Evolutionary conservation across 2,797 vertebrate species (phyloP).

Genomic region (Sternarchorhynchus goeldii): DNA sequence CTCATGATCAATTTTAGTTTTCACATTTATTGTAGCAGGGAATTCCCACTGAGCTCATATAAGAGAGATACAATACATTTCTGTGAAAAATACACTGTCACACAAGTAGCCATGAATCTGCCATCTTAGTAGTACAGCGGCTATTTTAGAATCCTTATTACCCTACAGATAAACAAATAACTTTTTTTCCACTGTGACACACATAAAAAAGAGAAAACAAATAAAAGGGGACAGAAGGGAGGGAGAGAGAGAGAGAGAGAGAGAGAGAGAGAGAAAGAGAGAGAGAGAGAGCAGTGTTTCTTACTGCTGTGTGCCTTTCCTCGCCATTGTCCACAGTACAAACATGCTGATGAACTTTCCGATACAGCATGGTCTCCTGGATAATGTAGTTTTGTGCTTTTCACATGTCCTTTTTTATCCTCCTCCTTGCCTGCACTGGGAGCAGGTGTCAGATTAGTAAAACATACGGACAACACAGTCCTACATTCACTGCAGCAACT

Average conservation of each 20-base stretch:
- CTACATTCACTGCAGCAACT: neutral
- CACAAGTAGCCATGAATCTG: slow-evolving; percentile 17
- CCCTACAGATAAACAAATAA: slow-evolving; percentile 7
- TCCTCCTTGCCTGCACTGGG: neutral
- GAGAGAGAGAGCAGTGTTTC: too few species aligned
- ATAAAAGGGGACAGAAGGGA: neutral
- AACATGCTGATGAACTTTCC: too few species aligned
- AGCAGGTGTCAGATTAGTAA: slow-evolving; percentile 7
- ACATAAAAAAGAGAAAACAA: slow-evolving; percentile 6
- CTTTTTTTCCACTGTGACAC: slow-evolving; percentile 20
- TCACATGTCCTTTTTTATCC: neutral
- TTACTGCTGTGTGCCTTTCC: neutral
- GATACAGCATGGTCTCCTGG: neutral
- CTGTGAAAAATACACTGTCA: neutral
- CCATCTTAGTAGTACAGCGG: neutral
- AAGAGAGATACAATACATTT: neutral
- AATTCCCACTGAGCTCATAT: slow-evolving; percentile 25
- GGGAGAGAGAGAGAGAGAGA: neutral
- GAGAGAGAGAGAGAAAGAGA: too few species aligned
- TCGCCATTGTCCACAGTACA: neutral
- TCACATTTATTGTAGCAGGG: slow-evolving; percentile 9
- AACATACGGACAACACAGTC: neutral
- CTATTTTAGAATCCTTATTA: slow-evolving; percentile 17
- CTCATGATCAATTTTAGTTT: slow-evolving; percentile 21
- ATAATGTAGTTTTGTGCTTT: slow-evolving; percentile 16